Base-by-base conservation (phyloP, 2,888 invertebrate species). In the Agrotis ipsilon region DNA sequence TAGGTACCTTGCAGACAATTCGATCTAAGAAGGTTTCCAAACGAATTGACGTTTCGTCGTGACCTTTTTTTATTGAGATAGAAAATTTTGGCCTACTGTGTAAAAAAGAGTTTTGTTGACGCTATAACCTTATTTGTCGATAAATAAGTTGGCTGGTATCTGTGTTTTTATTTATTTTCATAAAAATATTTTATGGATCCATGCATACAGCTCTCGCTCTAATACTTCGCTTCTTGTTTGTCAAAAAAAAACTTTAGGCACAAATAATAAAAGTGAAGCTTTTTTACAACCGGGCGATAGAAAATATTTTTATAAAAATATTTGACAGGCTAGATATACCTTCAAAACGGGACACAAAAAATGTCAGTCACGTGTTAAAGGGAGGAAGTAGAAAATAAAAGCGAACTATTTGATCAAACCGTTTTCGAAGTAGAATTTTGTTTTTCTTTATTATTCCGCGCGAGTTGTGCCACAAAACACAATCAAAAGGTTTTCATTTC, bases 31-130 rank as follows among this genome's bases (percentile, higher is more conserved):
- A 86, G 89, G 90, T 88, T 89, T 83, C 83, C 83, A 75, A 85
- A 81, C 80, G 80, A 90, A 92, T 91, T 90, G 92, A 88, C 90
- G 86, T 91, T 90, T 87, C 87, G 84, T 83, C 86, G 85, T 83
- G 89, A 91, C 92, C 92, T 90, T 93, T 92, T 78, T 93, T 92
- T 92, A 92, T 91, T 87, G 91, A 83, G 87, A 86, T 87, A 87
- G 86, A 87, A 88, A 88, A 89, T 89, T 83, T 86, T 86, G 82
- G 80, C 79, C 78, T 72, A 67, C 85, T 78, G 69, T 73, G 76
- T 81, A 76, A 78, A 81, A 81, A 74, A 82, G 72, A 75, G 72
- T 86, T 88, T 85, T 85, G 86, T 83, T 87, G 86, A 85, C 81
- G 67, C 70, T 68, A 71, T 80, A 83, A 78, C 72, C 68, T 69